Evolutionary conservation across 2,888 invertebrate species (phyloP).

Genomic region (Schizotus pectinicornis): DNA sequence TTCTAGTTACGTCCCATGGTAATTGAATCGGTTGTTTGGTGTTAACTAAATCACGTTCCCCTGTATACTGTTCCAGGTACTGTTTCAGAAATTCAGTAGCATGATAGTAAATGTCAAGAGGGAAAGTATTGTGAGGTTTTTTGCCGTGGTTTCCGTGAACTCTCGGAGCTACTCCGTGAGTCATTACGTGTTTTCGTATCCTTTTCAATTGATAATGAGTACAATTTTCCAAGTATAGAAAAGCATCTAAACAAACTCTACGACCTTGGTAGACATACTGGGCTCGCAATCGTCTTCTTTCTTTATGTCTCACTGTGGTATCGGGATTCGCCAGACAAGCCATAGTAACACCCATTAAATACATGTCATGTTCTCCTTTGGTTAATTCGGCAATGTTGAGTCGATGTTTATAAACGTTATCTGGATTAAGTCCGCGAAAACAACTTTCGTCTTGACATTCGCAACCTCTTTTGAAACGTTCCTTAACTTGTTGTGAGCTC

Average conservation of each 20-base stretch:
- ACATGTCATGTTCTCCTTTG: slow-evolving; percentile 84
- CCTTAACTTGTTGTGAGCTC: slow-evolving; percentile 71
- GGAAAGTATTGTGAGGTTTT: slow-evolving; percentile 81
- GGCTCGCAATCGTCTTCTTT: slow-evolving; percentile 73
- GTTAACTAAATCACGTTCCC: slow-evolving; percentile 61
- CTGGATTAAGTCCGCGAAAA: slow-evolving; percentile 75
- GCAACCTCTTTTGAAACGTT: slow-evolving; percentile 73
- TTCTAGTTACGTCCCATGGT: slow-evolving; percentile 67
- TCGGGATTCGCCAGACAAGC: slow-evolving; percentile 78
- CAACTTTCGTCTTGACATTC: slow-evolving; percentile 80
- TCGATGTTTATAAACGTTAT: slow-evolving; percentile 76
- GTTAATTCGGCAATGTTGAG: slow-evolving; percentile 80
- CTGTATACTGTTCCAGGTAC: slow-evolving; percentile 72
- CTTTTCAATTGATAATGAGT: slow-evolving; percentile 80
- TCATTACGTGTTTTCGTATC: slow-evolving; percentile 79
- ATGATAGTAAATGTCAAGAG: slow-evolving; percentile 78
- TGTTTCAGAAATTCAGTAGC: slow-evolving; percentile 78
- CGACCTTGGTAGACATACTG: slow-evolving; percentile 81
- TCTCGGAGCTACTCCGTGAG: slow-evolving; percentile 78
- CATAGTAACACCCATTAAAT: slow-evolving; percentile 85
- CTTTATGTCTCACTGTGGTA: slow-evolving; percentile 74
- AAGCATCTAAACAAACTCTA: slow-evolving; percentile 78
- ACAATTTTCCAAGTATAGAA: slow-evolving; percentile 79
- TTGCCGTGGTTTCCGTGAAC: slow-evolving; percentile 82
- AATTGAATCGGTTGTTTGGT: slow-evolving; percentile 62